These are phyloP conservation scores for Scaptomyza parva DNA, from an alignment of 2,888 invertebrate genomes.

Conservation along the genomic window DNA sequence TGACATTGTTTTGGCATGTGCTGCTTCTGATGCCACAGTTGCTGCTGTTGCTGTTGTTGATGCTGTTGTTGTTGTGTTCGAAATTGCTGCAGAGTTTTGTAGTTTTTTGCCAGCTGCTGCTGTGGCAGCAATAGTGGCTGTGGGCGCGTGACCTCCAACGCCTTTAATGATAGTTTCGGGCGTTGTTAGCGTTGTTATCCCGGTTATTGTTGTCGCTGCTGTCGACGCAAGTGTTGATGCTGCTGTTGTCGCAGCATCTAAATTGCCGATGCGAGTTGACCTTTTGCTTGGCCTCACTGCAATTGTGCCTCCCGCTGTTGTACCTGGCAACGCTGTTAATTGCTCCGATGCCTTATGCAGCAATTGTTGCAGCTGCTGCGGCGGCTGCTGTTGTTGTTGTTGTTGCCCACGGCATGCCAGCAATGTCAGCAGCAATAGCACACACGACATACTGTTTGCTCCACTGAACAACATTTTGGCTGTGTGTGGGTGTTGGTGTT, in stretches of 20 bases:
- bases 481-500: slow-evolving; percentile 1
- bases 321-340: slow-evolving; percentile 43
- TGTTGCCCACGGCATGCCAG: slow-evolving; percentile 9
- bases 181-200: neutral
- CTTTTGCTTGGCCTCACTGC: neutral
- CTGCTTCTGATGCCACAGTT: neutral
- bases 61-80: slow-evolving; percentile 1
- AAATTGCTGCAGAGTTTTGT: neutral
- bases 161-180: slow-evolving; percentile 11
- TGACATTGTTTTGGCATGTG: slow-evolving; percentile 15
- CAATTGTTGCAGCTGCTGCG: neutral
- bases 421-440: slow-evolving; percentile 26
- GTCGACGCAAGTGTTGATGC: neutral
- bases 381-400: neutral
- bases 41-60: slow-evolving; percentile 10
- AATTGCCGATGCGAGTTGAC: slow-evolving; percentile 31
- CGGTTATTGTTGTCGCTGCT: slow-evolving; percentile 3
- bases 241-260: slow-evolving; percentile 34
- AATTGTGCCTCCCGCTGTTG: slow-evolving; percentile 1
- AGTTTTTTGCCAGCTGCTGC: slow-evolving; percentile 4
- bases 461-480: slow-evolving; percentile 25
- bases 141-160: slow-evolving; percentile 12
- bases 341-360: slow-evolving; percentile 31
- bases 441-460: slow-evolving; percentile 12
- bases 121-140: neutral